A percentile compares a stretch with the other conserved stretches of the same genome.
phyloP scores from a whole-genome alignment of 2,888 invertebrate genomes.

The Zaprionus obscuricornis region DNA sequence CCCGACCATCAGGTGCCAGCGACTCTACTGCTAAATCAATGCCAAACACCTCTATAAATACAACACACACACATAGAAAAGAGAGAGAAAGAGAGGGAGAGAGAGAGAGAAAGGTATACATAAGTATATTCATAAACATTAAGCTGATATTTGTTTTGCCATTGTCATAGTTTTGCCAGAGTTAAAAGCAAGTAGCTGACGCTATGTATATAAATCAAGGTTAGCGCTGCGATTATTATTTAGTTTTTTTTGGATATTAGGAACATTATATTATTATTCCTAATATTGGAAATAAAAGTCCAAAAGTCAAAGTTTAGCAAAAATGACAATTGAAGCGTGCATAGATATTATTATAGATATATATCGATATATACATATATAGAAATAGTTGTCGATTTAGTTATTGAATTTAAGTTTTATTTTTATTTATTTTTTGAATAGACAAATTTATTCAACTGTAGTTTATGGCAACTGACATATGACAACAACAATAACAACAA shows the following conservation, averaged over 20 bases:
- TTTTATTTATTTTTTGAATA: no score
- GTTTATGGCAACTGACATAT: no score
- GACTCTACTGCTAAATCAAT: conserved; percentile 48
- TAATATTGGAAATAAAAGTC: conserved; percentile 31
- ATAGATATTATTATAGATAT: conserved; percentile 2
- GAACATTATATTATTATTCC: not conserved
- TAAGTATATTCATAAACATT: no score
- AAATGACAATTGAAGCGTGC: conserved; percentile 20
- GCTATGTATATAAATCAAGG: conserved; percentile 49
- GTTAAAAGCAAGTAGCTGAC: no score
- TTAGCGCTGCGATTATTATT: conserved; percentile 28
- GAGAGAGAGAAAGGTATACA: no score
- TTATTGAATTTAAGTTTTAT: no score
- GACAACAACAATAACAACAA: no score
- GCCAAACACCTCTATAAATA: conserved; percentile 55
- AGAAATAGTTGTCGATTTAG: not conserved
- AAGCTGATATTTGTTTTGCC: conserved; percentile 1
- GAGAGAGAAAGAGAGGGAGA: no score
- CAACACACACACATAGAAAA: conserved; percentile 13
- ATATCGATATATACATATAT: not conserved
- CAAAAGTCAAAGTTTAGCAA: conserved; percentile 19
- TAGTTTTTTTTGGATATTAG: conserved; percentile 18
- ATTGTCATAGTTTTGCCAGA: conserved; percentile 27
- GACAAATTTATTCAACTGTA: no score
- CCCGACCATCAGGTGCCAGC: conserved; percentile 25